Conservation (phyloP, 2,888 invertebrate species). For the Cecidostiba fungosa region DNA sequence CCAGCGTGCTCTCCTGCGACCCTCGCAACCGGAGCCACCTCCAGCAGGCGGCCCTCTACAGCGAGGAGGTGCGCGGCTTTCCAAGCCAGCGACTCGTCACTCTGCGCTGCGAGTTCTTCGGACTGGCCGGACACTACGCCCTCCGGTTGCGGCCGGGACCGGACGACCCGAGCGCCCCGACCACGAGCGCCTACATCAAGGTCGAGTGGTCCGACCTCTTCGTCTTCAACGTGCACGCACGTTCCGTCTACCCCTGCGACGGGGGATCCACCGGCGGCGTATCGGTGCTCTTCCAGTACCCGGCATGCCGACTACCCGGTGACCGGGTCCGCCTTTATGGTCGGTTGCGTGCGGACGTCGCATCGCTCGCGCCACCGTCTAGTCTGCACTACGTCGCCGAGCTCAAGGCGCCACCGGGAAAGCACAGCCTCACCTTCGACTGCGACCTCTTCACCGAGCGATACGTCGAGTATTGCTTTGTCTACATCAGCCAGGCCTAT, state of each 20-base stretch:
- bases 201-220: conserved; percentile 93
- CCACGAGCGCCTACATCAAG: conserved; percentile 87
- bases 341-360: conserved; percentile 86
- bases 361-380: conserved; percentile 85
- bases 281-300: conserved; percentile 91
- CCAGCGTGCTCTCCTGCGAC: conserved; percentile 87
- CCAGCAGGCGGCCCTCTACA: conserved; percentile 85
- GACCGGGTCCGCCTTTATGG: conserved; percentile 92
- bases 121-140: conserved; percentile 91
- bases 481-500: conserved; percentile 92
- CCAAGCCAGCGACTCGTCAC: conserved; percentile 85
- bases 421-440: conserved; percentile 89
- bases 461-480: conserved; percentile 93
- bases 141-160: conserved; percentile 87
- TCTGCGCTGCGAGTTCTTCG: conserved; percentile 90
- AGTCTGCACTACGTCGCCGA: conserved; percentile 85
- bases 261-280: conserved; percentile 84
- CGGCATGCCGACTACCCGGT: conserved; percentile 89
- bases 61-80: conserved; percentile 89
- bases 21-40: conserved; percentile 81
- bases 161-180: conserved; percentile 84
- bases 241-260: conserved; percentile 92
- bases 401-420: conserved; percentile 85
- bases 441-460: conserved; percentile 92
- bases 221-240: conserved; percentile 91